Evolutionary conservation across 2,797 vertebrate species (phyloP), one percentile per base, ranked within the genome.

Genomic region (Mastacembelus armatus): DNA sequence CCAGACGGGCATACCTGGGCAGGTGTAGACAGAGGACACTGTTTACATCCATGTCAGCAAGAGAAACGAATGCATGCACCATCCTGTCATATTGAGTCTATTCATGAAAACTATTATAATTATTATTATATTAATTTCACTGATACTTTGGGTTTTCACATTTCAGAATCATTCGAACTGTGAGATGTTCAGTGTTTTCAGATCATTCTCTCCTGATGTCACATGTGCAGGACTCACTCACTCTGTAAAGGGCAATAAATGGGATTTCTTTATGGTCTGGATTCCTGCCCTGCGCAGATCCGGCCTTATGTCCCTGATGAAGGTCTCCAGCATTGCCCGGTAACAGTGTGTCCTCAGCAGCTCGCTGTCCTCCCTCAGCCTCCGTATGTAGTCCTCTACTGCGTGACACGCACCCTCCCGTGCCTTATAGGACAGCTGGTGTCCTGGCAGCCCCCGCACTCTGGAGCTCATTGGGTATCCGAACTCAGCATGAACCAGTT

Each of bases 381-480:
- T 86, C 4, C 48, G 78, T 0, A 78, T 15, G 0, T 95, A 98
- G 21, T 96, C 96, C 87, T 99, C 97, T 2, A 94, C 14, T 0
- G 97, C 96, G 0, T 99, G 97, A 77, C 97, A 99, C 0, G 96
- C 96, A 1, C 91, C 95, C 69, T 99, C 97, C 40, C 95, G 90
- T 0, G 96, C 94, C 83, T 96, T 95, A 74, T 98, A 98, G 18
- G 97, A 95, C 39, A 99, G 91, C 66, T 81, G 74, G n/a, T 93
- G 93, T n/a, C 93, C 95, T 0, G 92, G 91, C 77, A 98, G 52
- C 0, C 66, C 62, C 0, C 74, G 78, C 12, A 98, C 94, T 88
- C 93, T 95, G 19, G 85, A n/a, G 49, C 97, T 99, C 89, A 98
- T 91, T 0, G 97, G 97, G 90, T 97, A 98, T 14, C 96, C 94